These are phyloP conservation scores for Centrocercus urophasianus DNA, from an alignment of 2,113 vertebrate genomes.

Conservation along the genomic window DNA sequence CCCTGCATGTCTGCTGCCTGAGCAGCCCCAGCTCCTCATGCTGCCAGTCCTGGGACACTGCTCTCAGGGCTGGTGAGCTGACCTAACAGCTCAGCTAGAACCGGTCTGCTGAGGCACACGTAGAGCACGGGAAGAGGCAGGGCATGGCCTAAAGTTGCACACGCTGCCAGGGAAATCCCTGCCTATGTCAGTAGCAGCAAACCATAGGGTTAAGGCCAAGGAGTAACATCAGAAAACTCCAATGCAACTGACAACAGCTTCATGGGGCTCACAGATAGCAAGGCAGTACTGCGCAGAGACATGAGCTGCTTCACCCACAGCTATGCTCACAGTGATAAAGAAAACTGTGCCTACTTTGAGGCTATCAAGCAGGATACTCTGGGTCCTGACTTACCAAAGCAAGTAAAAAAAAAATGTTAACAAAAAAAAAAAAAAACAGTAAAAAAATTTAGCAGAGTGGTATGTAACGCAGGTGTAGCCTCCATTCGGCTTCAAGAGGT, in stretches of 20 bases:
- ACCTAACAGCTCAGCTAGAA: neutral
- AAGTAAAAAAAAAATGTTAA: neutral
- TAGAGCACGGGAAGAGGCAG: neutral
- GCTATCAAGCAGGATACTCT: accelerated
- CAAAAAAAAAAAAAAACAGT: neutral
- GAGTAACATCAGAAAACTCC: neutral
- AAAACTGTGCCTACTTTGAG: neutral
- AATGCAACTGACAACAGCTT: accelerated
- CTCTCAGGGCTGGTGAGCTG: neutral
- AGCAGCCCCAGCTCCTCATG: accelerated
- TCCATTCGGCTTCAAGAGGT: neutral
- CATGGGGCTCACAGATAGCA: accelerated
- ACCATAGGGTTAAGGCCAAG: neutral
- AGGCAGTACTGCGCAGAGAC: accelerated
- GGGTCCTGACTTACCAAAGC: neutral
- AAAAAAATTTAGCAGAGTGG: neutral
- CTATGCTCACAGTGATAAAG: neutral
- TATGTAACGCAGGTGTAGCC: neutral
- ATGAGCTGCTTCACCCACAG: neutral
- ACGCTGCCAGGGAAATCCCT: neutral
- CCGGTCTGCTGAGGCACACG: neutral
- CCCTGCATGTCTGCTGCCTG: neutral
- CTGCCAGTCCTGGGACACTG: neutral
- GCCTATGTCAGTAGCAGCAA: neutral
- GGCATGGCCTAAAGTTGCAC: accelerated